A percentile compares a stretch with the other conserved stretches of the same genome.
Conservation (phyloP, 2,888 invertebrate species). For the Taenaris catops region DNA sequence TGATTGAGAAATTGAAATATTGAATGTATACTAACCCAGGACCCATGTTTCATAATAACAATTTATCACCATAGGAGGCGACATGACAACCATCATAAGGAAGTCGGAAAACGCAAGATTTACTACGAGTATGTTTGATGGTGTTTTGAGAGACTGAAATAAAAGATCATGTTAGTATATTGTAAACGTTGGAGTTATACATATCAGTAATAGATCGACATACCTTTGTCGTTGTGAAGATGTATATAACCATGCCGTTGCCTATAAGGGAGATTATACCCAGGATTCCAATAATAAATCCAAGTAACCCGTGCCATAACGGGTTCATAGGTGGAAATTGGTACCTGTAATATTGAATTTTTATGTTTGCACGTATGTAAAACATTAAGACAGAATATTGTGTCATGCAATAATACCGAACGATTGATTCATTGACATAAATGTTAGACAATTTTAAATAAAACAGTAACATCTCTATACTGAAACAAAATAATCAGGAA, state of each 20-base stretch:
- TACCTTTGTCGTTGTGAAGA: slow-evolving; percentile 86
- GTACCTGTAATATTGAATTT: slow-evolving; percentile 82
- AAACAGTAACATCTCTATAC: too few relatives aligned
- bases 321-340: slow-evolving; percentile 94
- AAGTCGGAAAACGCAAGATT: slow-evolving; percentile 96
- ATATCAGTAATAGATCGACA: background rate
- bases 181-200: too few relatives aligned
- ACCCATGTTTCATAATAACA: slow-evolving; percentile 89
- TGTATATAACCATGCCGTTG: slow-evolving; percentile 87
- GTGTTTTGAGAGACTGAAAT: slow-evolving; percentile 85
- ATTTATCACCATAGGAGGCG: slow-evolving; percentile 90
- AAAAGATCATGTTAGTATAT: background rate
- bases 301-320: slow-evolving; percentile 90
- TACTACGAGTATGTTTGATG: slow-evolving; percentile 93
- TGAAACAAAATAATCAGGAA: too few relatives aligned
- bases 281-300: slow-evolving; percentile 87
- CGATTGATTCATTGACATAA: too few relatives aligned
- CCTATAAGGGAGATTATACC: slow-evolving; percentile 85
- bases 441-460: too few relatives aligned
- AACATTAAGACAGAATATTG: too few relatives aligned
- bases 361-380: too few relatives aligned
- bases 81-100: slow-evolving; percentile 92
- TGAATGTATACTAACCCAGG: slow-evolving; percentile 67
- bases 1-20: background rate
- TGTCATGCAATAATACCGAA: too few relatives aligned